Base-by-base conservation (phyloP, 2,797 vertebrate genomes). In the Arvicola amphibius region DNA sequence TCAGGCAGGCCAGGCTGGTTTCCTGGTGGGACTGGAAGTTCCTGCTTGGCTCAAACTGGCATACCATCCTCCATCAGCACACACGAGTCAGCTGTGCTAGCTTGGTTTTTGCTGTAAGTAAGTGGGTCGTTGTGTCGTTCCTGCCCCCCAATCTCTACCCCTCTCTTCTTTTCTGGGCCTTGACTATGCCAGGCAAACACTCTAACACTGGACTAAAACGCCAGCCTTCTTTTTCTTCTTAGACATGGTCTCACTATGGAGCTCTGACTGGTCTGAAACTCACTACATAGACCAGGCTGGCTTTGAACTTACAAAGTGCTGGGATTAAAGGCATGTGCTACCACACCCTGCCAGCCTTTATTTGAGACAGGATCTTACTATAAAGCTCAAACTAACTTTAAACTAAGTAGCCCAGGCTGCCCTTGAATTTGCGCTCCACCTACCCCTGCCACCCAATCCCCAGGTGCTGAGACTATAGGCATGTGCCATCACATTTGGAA, bases 1-100 rank as follows among this genome's bases (percentile, higher is more conserved):
- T 48, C 79, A 83, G 79, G 95, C 71, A 74, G 77, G 78, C 5
- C 2, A 37, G 91, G 83, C 86, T 78, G 69, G 85, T 81, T 94
- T 81, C 56, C 80, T 21, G 1, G 81, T 77, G 32, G 63, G 78
- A 89, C 73, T 43, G 32, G 89, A 95, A 93, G 78, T 92, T 83
- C 96, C 85, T 61, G 69, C 94, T 94, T 37, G 84, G 40, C 53
- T 92, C 92, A 71, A 29, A 83, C 25, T 8, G 56, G 53, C 81
- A 12, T 5, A 29, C 34, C 40, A 73, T 27, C 43, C 32, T 80
- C 46, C n/a, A 29, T 48, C 29, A 19, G 21, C 11, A n/a, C n/a
- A 21, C 14, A 76, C 29, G 8, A 0, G 32, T 7, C 37, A 90
- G 85, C 32, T 53, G 32, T 1, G 13, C 73, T 27, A n/a, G 48